phyloP scores from a whole-genome alignment of 2,888 invertebrate species.

The Apantesis nais region DNA sequence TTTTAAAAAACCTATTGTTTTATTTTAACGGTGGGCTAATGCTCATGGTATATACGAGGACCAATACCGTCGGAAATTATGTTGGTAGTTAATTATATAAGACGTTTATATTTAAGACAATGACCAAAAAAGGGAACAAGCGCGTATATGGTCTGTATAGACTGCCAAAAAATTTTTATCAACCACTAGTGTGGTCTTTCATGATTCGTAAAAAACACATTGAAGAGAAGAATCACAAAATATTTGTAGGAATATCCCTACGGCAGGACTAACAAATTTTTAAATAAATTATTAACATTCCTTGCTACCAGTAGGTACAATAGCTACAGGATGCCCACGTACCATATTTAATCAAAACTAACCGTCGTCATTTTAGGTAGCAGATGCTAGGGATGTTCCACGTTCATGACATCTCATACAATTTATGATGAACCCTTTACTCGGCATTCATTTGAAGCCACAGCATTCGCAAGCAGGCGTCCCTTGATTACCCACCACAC shows the following conservation, averaged over 20 bases:
- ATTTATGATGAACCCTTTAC: constrained; percentile 36
- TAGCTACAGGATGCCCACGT: not conserved
- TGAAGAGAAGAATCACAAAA: not conserved
- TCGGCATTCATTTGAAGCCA: constrained; percentile 39
- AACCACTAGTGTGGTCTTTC: too few species aligned
- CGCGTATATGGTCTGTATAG: not conserved
- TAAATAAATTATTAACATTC: not conserved
- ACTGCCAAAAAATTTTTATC: not conserved
- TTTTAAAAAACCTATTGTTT: not conserved
- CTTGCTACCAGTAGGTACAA: not conserved
- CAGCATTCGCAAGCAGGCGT: constrained; percentile 37
- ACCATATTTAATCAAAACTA: not conserved
- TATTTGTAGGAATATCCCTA: not conserved
- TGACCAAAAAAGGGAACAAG: not conserved
- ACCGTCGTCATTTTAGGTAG: constrained; percentile 7
- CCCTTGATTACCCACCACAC: constrained; percentile 38
- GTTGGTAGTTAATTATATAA: not conserved
- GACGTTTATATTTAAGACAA: not conserved
- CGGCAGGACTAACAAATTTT: not conserved
- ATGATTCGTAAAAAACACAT: too few species aligned
- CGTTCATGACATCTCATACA: constrained; percentile 31
- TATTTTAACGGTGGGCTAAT: not conserved
- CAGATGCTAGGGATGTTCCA: constrained; percentile 18
- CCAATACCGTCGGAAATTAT: not conserved
- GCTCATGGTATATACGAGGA: too few species aligned